Conservation (phyloP, 2,888 invertebrate genomes). For the Eupithecia exiguata region DNA sequence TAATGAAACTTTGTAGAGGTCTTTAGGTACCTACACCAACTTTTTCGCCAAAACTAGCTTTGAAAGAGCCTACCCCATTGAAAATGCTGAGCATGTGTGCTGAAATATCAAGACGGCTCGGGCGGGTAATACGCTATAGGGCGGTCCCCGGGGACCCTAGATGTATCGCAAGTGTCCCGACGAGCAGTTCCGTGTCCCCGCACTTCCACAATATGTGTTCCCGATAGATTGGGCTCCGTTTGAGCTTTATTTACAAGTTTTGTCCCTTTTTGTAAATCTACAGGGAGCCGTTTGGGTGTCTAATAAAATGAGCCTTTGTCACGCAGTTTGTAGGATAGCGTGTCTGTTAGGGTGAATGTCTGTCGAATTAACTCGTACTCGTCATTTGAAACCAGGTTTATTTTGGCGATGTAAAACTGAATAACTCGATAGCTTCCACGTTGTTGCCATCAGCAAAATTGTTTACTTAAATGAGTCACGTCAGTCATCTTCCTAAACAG, state of each 20-base stretch:
- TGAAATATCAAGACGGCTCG: constrained; percentile 61
- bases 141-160: constrained; percentile 48
- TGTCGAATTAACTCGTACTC: not conserved
- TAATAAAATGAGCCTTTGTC: constrained; percentile 32
- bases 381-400: not conserved
- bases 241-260: constrained; percentile 41
- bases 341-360: not conserved
- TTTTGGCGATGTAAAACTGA: not conserved
- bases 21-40: not conserved
- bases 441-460: not conserved
- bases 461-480: constrained; percentile 7
- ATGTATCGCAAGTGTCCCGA: constrained; percentile 43
- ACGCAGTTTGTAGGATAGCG: constrained; percentile 11
- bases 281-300: constrained; percentile 23
- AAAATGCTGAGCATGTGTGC: constrained; percentile 26
- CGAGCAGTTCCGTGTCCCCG: constrained; percentile 65
- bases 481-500: not conserved
- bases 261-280: constrained; percentile 33
- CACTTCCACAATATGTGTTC: constrained; percentile 60
- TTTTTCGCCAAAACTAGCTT: not conserved
- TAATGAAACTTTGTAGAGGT: not conserved
- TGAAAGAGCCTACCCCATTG: constrained; percentile 9
- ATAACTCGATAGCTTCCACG: not conserved
- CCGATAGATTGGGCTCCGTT: constrained; percentile 46
- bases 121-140: constrained; percentile 60